Percentiles rank a stretch among this genome's conserved stretches.
These are phyloP conservation scores for Catostylus mosaicus DNA, from an alignment of 30 jellyfish, hydroid and myxozoan species.

Conservation along the genomic window DNA sequence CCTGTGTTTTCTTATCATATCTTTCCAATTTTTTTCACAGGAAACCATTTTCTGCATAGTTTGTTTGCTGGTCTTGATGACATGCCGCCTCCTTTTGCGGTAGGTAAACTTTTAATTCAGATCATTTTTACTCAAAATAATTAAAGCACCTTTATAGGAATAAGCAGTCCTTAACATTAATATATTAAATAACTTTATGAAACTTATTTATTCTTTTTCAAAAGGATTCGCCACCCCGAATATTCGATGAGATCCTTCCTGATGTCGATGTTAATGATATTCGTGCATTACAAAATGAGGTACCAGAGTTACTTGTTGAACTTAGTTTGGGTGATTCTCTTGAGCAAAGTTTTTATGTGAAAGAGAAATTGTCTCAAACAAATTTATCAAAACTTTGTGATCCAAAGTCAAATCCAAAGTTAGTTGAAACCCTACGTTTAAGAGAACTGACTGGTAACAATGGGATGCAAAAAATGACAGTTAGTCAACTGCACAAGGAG, in stretches of 20 bases:
- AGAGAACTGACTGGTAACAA: constrained; percentile 61
- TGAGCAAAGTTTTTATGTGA: constrained; percentile 74
- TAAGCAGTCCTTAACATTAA: neutral
- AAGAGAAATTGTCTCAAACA: constrained; percentile 78
- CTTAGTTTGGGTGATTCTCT: constrained; percentile 74
- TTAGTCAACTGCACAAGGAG: constrained; percentile 88
- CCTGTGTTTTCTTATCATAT: too few species aligned
- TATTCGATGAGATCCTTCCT: constrained; percentile 82
- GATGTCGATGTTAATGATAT: constrained; percentile 79
- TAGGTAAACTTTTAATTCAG: constrained; percentile 28
- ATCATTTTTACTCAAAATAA: neutral
- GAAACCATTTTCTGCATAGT: constrained; percentile 87
- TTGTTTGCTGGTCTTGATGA: constrained; percentile 90
- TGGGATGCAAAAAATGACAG: constrained; percentile 66
- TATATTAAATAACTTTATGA: neutral
- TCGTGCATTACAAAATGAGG: constrained; percentile 70
- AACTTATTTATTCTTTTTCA: neutral
- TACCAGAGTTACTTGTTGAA: constrained; percentile 87
- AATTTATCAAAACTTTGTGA: constrained; percentile 75
- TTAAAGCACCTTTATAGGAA: neutral
- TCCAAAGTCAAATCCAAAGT: constrained; percentile 69
- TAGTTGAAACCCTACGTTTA: constrained; percentile 69
- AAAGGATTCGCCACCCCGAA: constrained; percentile 86
- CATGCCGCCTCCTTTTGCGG: constrained; percentile 85
- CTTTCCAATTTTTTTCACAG: constrained; percentile 26